These are phyloP conservation scores for Phrynocephalus forsythii DNA, from an alignment of 2,797 vertebrate genomes.

Conservation along the genomic window DNA sequence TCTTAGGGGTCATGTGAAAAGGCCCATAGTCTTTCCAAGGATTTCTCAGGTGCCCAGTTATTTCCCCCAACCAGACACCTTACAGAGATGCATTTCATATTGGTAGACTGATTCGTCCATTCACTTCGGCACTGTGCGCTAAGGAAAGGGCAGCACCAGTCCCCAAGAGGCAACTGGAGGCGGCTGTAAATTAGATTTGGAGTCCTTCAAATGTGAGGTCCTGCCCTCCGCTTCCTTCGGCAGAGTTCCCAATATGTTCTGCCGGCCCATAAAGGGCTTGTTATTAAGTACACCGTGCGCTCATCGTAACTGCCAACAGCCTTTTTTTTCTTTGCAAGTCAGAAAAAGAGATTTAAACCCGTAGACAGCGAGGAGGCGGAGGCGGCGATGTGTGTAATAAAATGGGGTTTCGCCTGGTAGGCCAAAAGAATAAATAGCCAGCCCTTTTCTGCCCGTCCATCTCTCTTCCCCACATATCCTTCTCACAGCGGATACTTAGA, in stretches of 20 bases:
- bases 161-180: not conserved
- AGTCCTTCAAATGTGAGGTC: not conserved
- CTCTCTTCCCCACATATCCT: too few relatives aligned
- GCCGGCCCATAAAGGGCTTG: not conserved
- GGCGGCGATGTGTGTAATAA: too few relatives aligned
- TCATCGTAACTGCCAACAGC: accelerated
- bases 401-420: not conserved
- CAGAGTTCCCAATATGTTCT: not conserved
- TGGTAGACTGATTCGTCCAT: too few relatives aligned
- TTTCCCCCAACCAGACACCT: slow-evolving; percentile 9
- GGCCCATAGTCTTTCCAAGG: not conserved
- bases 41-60: not conserved
- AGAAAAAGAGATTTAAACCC: not conserved
- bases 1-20: too few relatives aligned
- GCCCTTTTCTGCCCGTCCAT: too few relatives aligned
- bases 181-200: not conserved
- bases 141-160: not conserved
- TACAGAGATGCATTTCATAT: not conserved
- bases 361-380: not conserved
- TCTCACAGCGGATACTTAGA: too few relatives aligned
- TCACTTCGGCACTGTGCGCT: not conserved
- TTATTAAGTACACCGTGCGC: not conserved
- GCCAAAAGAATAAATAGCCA: too few relatives aligned
- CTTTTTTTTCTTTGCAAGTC: not conserved
- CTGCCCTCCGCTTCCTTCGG: not conserved